Conservation (phyloP, 1,140 invertebrate species). For the Dysdera silvatica region DNA sequence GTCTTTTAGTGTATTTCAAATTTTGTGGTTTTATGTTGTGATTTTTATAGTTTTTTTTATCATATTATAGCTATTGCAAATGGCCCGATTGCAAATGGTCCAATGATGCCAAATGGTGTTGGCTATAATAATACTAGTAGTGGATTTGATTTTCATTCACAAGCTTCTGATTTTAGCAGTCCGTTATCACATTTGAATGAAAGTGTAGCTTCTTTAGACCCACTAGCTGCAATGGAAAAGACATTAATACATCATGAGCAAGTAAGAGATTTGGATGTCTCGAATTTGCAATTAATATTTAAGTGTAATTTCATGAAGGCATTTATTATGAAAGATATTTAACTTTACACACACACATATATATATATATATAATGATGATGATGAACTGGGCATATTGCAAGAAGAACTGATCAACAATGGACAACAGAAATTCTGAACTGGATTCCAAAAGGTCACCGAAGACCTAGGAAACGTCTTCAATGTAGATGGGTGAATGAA, state of each 20-base stretch:
- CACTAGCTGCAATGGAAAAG: constrained; percentile 84
- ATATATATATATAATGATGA: too few species aligned
- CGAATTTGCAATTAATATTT: too few species aligned
- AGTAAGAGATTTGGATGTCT: too few species aligned
- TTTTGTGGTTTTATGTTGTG: not conserved
- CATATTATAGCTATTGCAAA: constrained; percentile 18
- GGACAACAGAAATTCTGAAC: too few species aligned
- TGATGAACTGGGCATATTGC: too few species aligned
- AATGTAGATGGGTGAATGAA: too few species aligned
- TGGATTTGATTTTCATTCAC: constrained; percentile 33
- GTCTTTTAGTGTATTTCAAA: not conserved
- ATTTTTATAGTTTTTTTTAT: not conserved
- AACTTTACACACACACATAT: too few species aligned
- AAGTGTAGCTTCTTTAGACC: constrained; percentile 74
- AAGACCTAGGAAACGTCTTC: too few species aligned
- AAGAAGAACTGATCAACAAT: too few species aligned
- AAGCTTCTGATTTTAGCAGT: constrained; percentile 40
- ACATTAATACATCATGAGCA: constrained; percentile 67
- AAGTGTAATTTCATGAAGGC: too few species aligned
- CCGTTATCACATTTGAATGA: constrained; percentile 70
- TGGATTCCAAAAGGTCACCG: too few species aligned
- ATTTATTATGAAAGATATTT: too few species aligned
- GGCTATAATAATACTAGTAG: constrained; percentile 10
- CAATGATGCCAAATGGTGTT: constrained; percentile 21
- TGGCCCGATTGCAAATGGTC: constrained; percentile 22